Evolutionary conservation across 2,113 vertebrate species (phyloP).

Genomic region (Lathamus discolor): DNA sequence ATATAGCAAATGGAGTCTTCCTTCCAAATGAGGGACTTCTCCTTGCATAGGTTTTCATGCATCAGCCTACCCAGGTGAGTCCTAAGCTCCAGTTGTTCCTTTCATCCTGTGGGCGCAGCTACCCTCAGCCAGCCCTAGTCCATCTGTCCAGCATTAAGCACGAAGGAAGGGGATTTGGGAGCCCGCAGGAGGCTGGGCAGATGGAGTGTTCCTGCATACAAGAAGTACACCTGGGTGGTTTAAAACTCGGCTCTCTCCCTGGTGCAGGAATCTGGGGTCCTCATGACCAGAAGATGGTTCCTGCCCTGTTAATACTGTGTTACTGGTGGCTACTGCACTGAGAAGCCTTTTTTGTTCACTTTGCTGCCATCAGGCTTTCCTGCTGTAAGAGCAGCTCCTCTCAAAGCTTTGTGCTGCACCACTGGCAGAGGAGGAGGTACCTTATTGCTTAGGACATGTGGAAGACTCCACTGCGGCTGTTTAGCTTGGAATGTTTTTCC

Average conservation of each 20-base stretch:
- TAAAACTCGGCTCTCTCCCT: neutral
- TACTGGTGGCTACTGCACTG: neutral
- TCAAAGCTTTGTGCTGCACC: neutral
- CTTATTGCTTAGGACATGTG: accelerated
- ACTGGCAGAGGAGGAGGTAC: neutral
- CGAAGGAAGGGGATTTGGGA: neutral
- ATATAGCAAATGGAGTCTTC: neutral
- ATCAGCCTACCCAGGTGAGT: neutral
- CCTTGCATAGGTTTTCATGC: neutral
- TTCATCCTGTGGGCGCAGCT: accelerated
- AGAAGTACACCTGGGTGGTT: neutral
- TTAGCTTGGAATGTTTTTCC: neutral
- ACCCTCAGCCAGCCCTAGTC: neutral
- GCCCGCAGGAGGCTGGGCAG: too few species aligned
- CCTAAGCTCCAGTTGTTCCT: neutral
- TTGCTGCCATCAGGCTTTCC: neutral
- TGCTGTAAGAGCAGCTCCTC: neutral
- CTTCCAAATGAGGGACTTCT: neutral
- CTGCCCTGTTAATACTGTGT: neutral
- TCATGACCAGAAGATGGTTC: neutral
- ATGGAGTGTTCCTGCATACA: accelerated
- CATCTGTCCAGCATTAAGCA: neutral
- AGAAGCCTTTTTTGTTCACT: neutral
- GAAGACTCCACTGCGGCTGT: neutral
- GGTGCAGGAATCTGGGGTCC: neutral